Percentiles rank a stretch among this genome's conserved stretches.
These are phyloP conservation scores for Oceanites oceanicus DNA, from an alignment of 2,113 vertebrate species.

Conservation along the genomic window DNA sequence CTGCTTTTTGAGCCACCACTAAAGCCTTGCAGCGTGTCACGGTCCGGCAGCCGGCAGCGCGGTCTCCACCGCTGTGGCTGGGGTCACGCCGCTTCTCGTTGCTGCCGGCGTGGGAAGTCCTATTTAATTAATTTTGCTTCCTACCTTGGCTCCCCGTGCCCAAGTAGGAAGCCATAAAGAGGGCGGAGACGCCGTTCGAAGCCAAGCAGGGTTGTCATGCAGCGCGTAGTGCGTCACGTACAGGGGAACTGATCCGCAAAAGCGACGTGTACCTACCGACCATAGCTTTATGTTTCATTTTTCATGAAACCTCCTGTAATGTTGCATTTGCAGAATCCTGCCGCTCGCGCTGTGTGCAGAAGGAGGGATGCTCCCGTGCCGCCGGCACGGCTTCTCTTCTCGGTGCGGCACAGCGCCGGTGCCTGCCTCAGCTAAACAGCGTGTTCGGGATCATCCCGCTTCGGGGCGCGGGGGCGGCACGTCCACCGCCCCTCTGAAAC, in stretches of 20 bases:
- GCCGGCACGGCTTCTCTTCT: neutral
- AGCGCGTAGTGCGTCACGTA: neutral
- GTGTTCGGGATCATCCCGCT: neutral
- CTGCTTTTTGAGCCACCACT: neutral
- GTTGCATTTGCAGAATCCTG: neutral
- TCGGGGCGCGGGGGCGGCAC: too few relatives aligned
- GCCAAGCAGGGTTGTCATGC: neutral
- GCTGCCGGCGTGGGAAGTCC: neutral
- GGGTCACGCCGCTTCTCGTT: neutral
- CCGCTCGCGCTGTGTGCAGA: too few relatives aligned
- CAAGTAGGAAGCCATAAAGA: neutral
- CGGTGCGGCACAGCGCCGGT: accelerated
- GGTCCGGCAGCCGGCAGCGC: too few relatives aligned
- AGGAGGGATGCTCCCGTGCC: neutral
- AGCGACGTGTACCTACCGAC: neutral
- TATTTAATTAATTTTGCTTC: neutral
- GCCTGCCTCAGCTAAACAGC: too few relatives aligned
- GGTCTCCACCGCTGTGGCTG: neutral
- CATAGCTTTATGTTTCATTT: neutral
- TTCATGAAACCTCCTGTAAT: neutral
- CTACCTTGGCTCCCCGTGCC: neutral
- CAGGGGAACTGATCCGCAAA: neutral
- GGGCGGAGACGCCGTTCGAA: neutral
- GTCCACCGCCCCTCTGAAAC: neutral
- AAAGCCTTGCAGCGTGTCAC: neutral